A percentile compares a stretch with the other conserved stretches of the same genome.
Conservation (phyloP, 2,888 invertebrate species). For the Noctuana brunneofusca region DNA sequence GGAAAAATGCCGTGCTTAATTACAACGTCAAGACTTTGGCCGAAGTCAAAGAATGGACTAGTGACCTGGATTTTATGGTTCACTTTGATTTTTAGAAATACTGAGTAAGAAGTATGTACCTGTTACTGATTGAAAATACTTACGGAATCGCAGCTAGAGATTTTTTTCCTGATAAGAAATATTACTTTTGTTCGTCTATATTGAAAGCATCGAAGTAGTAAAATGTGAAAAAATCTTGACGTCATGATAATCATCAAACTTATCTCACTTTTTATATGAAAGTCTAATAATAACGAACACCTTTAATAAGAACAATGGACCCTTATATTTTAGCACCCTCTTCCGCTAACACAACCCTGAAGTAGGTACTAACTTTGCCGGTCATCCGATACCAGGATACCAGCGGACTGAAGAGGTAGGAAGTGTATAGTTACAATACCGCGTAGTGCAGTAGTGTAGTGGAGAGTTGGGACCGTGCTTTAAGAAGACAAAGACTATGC, state of each 20-base stretch:
- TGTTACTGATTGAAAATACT: neutral
- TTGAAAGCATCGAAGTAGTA: too few species aligned
- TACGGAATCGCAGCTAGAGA: neutral
- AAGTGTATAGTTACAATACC: slow-evolving; percentile 22
- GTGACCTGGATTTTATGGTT: slow-evolving; percentile 18
- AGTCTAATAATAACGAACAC: neutral
- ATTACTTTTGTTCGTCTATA: too few species aligned
- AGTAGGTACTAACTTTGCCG: slow-evolving; percentile 2
- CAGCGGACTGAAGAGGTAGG: slow-evolving; percentile 22
- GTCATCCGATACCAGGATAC: slow-evolving; percentile 23
- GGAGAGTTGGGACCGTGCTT: slow-evolving; percentile 6
- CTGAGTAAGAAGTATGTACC: neutral
- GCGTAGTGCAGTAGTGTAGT: slow-evolving; percentile 11
- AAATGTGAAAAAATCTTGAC: too few species aligned
- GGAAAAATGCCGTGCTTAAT: slow-evolving; percentile 28
- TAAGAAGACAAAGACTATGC: slow-evolving; percentile 17
- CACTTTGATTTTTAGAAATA: slow-evolving; percentile 26
- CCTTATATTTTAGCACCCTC: slow-evolving; percentile 1
- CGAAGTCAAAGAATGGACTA: slow-evolving; percentile 22
- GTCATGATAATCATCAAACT: too few species aligned
- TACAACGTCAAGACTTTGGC: slow-evolving; percentile 20
- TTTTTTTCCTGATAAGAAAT: too few species aligned
- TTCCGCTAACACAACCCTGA: neutral
- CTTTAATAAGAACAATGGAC: neutral
- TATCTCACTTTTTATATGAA: too few species aligned